Evolutionary conservation across 2,888 invertebrate genomes (phyloP).

Genomic region (Baccha elongata): DNA sequence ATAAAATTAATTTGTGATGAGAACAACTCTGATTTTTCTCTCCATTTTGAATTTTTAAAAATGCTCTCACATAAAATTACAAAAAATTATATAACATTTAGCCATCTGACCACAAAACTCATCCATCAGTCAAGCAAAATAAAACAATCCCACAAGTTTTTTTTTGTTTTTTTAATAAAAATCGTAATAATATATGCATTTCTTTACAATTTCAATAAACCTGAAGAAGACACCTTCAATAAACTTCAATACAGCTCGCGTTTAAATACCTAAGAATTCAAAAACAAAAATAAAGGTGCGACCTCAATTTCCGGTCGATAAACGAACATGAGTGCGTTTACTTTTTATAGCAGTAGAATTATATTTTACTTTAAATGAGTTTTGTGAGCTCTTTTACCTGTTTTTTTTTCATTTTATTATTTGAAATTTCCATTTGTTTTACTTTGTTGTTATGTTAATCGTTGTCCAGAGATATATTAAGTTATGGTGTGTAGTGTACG

Average conservation of each 20-base stretch:
- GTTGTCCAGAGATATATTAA: conserved; percentile 39
- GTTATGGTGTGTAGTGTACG: conserved; percentile 7
- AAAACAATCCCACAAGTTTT: no score
- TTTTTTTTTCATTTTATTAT: conserved; percentile 7
- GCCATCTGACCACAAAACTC: no score
- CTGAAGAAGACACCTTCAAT: neutral
- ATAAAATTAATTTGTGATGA: no score
- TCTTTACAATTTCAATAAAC: no score
- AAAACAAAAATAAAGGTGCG: conserved; percentile 53
- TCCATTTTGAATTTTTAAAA: no score
- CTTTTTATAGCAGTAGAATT: conserved; percentile 15
- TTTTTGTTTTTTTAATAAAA: no score
- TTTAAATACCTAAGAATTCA: conserved; percentile 29
- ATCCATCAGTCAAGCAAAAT: no score
- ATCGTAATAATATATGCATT: no score
- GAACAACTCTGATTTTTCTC: no score
- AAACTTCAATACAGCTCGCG: conserved; percentile 24
- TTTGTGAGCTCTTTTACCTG: conserved; percentile 21
- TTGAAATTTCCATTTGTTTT: conserved; percentile 42
- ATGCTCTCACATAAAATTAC: no score
- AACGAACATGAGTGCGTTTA: conserved; percentile 38
- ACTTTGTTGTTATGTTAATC: conserved; percentile 35
- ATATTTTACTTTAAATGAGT: conserved; percentile 20
- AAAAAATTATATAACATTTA: no score
- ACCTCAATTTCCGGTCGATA: conserved; percentile 60